Percentiles rank a stretch among this genome's conserved stretches.
Conservation (phyloP, 2,113 vertebrate genomes). For the Lutjanus erythropterus region DNA sequence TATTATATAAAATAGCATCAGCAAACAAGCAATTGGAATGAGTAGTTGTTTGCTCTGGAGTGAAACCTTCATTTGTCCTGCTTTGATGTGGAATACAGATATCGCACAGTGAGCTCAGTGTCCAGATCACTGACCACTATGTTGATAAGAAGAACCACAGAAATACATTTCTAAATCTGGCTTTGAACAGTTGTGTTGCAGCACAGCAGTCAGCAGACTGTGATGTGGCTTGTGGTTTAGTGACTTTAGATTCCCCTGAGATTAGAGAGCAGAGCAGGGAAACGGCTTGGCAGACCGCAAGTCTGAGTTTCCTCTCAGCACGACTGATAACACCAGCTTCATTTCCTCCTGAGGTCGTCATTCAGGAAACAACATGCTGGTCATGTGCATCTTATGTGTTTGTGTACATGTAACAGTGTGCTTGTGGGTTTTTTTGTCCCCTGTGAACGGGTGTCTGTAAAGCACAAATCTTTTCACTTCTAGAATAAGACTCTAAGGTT, state of each 20-base stretch:
- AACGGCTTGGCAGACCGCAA: slow-evolving; percentile 33
- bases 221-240: slow-evolving; percentile 50
- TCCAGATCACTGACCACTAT: not conserved
- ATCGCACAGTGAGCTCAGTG: not conserved
- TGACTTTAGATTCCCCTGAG: slow-evolving; percentile 59
- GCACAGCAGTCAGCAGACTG: slow-evolving; percentile 6
- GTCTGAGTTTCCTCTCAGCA: slow-evolving; percentile 36
- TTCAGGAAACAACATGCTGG: slow-evolving; percentile 17
- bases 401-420: not conserved
- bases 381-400: not conserved
- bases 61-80: not conserved
- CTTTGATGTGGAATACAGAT: not conserved
- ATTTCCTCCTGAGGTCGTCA: slow-evolving; percentile 43
- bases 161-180: not conserved
- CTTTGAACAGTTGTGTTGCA: not conserved
- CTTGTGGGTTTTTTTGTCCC: not conserved
- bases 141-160: not conserved
- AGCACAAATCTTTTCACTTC: not conserved
- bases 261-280: not conserved
- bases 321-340: slow-evolving; percentile 44
- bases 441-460: not conserved
- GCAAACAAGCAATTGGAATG: not conserved
- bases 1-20: not conserved
- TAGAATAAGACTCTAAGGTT: not conserved
- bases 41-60: not conserved